Base-by-base conservation (phyloP, 2,797 vertebrate genomes). In the Argentina silus region DNA sequence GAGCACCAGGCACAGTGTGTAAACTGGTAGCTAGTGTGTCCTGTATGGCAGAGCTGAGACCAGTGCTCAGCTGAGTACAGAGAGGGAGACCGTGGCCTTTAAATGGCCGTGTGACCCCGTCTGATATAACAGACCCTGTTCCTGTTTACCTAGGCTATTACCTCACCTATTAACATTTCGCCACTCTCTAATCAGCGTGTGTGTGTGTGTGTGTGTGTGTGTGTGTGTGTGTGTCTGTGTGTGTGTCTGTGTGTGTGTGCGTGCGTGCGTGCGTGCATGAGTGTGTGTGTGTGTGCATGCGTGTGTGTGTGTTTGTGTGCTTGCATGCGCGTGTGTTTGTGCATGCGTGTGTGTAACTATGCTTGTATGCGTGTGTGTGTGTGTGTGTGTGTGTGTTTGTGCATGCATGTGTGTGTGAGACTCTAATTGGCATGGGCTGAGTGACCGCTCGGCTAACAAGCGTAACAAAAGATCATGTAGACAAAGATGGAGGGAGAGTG, bases 401-500 rank as follows among this genome's bases (percentile, higher is more conserved):
- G 47, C 27, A 66, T 36, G 51, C 53, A 36, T 44, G 67, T 59
- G 67, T 84, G 73, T 83, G 73, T 69, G 77, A 74, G 80, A 73
- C 64, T 74, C 75, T 73, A 86, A 91, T 90, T 86, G 91, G 77
- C 76, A 76, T 78, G 77, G 74, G 87, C 77, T 82, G 90, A 92
- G 80, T 82, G 89, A 91, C 64, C 63, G 68, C 73, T 75, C 8
- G 8, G 72, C 67, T 68, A 64, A 14, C 5, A 48, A 80, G 60
- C 66, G 19, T 50, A 81, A 82, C 76, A 79, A 87, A 84, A 86
- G 36, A 42, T n/a, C 43, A 83, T 78, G 65, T 80, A 11, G 21
- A 55, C 23, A 53, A 53, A 68, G 23, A 78, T 45, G 43, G 48
- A 69, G 57, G 50, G 48, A 50, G 45, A 21, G 65, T 14, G 11